A percentile compares a stretch with the other conserved stretches of the same genome.
These are phyloP conservation scores for Bubo bubo DNA, from an alignment of 2,113 vertebrate genomes.

Conservation along the genomic window DNA sequence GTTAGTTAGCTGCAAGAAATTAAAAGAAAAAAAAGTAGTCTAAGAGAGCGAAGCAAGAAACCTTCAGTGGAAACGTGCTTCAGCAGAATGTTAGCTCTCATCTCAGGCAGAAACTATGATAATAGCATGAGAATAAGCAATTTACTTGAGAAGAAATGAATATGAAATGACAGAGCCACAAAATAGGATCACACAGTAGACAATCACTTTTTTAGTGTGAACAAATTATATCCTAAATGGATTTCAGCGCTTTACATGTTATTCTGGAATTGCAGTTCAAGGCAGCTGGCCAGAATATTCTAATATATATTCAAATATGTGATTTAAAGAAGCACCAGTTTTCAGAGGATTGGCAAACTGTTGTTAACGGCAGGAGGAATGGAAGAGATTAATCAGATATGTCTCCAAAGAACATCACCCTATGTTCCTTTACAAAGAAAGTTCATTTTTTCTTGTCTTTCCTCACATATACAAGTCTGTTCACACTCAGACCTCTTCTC, in stretches of 20 bases:
- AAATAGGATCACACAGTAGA: not conserved
- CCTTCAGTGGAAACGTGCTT: not conserved
- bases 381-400: not conserved
- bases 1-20: not conserved
- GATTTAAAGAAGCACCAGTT: not conserved
- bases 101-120: not conserved
- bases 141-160: not conserved
- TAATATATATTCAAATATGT: not conserved
- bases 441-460: not conserved
- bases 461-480: not conserved
- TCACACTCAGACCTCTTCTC: not conserved
- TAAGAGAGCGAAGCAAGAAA: not conserved
- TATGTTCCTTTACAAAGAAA: not conserved
- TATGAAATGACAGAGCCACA: not conserved
- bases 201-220: not conserved
- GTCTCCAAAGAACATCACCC: not conserved
- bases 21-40: not conserved
- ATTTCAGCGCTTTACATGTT: not conserved
- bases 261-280: not conserved
- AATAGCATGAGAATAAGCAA: not conserved
- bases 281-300: not conserved
- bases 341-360: not conserved
- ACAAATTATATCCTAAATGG: not conserved
- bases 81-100: not conserved
- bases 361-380: not conserved